Evolutionary conservation across 2,113 vertebrate genomes (phyloP), one percentile per base, ranked within the genome.

Genomic region (Paradoxurus hermaphroditus): DNA sequence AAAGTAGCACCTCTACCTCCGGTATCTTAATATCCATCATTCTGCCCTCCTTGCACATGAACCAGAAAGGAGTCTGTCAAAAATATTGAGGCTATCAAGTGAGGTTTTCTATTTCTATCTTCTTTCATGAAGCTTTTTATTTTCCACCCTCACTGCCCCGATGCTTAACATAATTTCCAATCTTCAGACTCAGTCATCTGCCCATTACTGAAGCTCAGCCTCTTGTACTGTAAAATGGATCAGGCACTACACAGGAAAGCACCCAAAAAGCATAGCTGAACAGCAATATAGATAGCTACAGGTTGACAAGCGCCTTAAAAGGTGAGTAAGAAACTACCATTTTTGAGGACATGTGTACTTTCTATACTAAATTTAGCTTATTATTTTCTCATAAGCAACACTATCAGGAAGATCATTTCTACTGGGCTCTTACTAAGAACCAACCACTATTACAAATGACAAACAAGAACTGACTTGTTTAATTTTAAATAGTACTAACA

Each of bases 101-200:
- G 67, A 0, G 39, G 16, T 49, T 73, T 88, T 8, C 9, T 53
- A 41, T 79, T 70, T 79, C 13, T 62, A 13, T 63, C 18, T 90
- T 56, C 15, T 53, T 79, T 41, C 27, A 7, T 4, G 77, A 8
- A 90, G 18, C 36, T 39, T 18, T 18, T 82, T 62, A 77, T 46
- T 15, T 25, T 23, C 2, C 11, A 3, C 1, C 7, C 2, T 16
- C 11, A 3, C 4, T 49, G 2, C 7, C 12, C 36, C 0, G 0
- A 41, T 56, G 14, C 14, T 83, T 73, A 83, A 79, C 7, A 68
- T 34, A 44, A 59, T 62, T 14, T 83, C 13, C 3, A 56, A 27
- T 79, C n/a, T 49, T 89, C 13, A 67, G 1, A 90, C 3, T 34
- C 25, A 93, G n/a, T 86, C 14, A 63, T 9, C n/a, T 77, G 25